phyloP scores from a whole-genome alignment of 2,113 vertebrate genomes.

The Aptenodytes forsteri region DNA sequence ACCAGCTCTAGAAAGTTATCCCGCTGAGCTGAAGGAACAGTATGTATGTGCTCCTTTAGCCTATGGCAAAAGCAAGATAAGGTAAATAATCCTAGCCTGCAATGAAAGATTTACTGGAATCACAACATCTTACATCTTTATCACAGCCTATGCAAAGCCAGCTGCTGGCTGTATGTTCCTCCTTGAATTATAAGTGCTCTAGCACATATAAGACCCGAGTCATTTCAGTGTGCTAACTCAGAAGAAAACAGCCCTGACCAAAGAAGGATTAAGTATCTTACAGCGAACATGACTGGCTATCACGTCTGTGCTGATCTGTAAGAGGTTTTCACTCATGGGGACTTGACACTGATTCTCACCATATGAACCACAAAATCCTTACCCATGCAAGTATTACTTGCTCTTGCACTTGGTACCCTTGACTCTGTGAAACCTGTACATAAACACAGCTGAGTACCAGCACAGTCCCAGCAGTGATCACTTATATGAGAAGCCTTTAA shows the following conservation, averaged over 20 bases:
- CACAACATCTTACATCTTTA: not conserved
- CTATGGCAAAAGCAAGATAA: not conserved
- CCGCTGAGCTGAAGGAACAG: not conserved
- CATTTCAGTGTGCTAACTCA: not conserved
- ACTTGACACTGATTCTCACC: not conserved
- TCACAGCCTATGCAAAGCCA: not conserved
- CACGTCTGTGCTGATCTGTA: not conserved
- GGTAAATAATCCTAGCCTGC: not conserved
- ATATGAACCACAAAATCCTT: not conserved
- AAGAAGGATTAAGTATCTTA: not conserved
- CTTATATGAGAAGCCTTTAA: not conserved
- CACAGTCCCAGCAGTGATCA: not conserved
- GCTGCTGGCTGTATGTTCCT: not conserved
- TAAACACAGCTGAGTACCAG: not conserved
- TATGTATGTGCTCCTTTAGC: not conserved
- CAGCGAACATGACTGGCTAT: not conserved
- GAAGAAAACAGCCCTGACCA: not conserved
- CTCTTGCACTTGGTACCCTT: not conserved
- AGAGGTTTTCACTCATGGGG: not conserved
- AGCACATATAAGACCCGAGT: not conserved
- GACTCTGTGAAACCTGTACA: not conserved
- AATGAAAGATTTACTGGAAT: not conserved
- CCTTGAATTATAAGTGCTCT: not conserved
- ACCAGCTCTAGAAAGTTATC: not conserved
- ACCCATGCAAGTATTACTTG: not conserved